Evolutionary conservation across 2,888 invertebrate species (phyloP), one percentile per base, ranked within the genome.

Genomic region (Drosophila hawaiiensis): DNA sequence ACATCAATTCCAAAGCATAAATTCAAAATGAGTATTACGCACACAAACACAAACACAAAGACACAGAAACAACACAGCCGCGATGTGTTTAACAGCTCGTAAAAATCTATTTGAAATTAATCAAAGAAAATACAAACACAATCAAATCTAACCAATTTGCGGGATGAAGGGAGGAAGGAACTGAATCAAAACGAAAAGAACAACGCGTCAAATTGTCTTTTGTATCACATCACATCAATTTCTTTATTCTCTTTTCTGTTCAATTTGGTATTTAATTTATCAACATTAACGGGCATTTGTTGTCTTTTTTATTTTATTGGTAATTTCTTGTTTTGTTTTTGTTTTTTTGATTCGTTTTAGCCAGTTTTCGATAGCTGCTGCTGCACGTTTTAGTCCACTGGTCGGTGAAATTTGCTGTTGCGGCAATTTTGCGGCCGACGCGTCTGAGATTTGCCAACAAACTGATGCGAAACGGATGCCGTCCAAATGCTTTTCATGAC

Each of bases 371-470:
- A 28, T 62, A 53, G 52, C n/a, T 43, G 58, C 25, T 31, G 68
- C 43, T 61, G 67, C 77, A 71, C 76, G 76, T 63, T 76, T 56
- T 60, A 29, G 29, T 19, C 50, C 61, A 67, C 43, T 35, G 61
- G 10, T 37, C 49, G 33, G 16, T 14, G 28, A 72, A 47, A 14
- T 39, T 56, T 64, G 60, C 19, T 41, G 29, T 56, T 59, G 65
- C 64, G 64, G 47, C 41, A 54, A 43, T 79, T 84, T 25, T 35
- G 91, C 88, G 81, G 83, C 91, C 88, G 90, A 84, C 84, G 84
- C 88, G 90, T 88, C 84, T 84, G 91, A 91, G 80, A 76, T 81
- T 91, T 89, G 89, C 90, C 89, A 91, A 91, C 90, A 90, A 91
- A 92, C 92, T 92, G 91, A 91, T 85, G 84, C 78, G 80, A 83